Percentiles rank a stretch among this genome's conserved stretches.
phyloP scores from a whole-genome alignment of 2,888 invertebrate genomes.

The Aromia moschata region DNA sequence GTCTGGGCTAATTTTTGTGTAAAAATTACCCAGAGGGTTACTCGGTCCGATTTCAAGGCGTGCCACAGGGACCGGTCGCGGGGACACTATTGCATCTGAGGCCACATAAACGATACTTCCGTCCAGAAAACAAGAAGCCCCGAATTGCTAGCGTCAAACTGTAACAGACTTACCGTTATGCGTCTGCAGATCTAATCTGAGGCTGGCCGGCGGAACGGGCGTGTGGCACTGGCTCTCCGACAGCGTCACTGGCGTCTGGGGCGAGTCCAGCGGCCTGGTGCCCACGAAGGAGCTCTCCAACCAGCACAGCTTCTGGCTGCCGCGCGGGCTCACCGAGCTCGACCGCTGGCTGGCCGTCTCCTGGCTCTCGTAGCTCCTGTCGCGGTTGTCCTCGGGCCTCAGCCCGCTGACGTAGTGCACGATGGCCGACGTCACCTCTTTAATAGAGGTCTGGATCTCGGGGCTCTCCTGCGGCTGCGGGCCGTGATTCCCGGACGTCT shows the following conservation, averaged over 20 bases:
- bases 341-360: constrained; percentile 56
- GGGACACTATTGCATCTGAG: background rate
- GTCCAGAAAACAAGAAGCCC: constrained; percentile 3
- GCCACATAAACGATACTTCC: too few species aligned
- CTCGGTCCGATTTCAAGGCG: too few species aligned
- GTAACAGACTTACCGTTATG: constrained; percentile 65
- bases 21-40: background rate
- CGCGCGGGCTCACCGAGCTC: constrained; percentile 63
- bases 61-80: background rate
- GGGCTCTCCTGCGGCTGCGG: constrained; percentile 60
- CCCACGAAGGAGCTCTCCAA: constrained; percentile 92
- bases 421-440: constrained; percentile 92
- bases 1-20: background rate
- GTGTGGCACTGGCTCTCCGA: constrained; percentile 58
- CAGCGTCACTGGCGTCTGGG: constrained; percentile 74
- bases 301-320: constrained; percentile 84
- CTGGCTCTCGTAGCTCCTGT: constrained; percentile 50
- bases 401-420: constrained; percentile 87
- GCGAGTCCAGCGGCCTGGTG: constrained; percentile 84
- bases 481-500: constrained; percentile 29
- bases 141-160: constrained; percentile 44
- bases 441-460: constrained; percentile 86
- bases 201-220: constrained; percentile 61
- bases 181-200: constrained; percentile 64
- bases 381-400: constrained; percentile 65